Evolutionary conservation across 2,888 invertebrate species (phyloP), one percentile per base, ranked within the genome.

Genomic region (Chrysolina oricalcia): DNA sequence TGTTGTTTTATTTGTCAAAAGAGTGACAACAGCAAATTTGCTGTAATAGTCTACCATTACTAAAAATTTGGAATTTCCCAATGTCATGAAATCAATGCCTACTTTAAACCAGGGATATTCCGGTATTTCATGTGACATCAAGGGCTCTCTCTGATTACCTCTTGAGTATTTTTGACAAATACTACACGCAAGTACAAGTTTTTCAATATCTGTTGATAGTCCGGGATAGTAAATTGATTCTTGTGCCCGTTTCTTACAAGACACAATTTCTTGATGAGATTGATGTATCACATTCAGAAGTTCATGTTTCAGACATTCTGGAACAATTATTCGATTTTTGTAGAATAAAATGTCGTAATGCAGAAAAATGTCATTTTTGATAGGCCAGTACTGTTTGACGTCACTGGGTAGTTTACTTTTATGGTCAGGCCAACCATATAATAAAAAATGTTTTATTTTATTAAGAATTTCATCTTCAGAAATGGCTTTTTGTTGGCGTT

Each of bases 141-240:
- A 23, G 11, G 78, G 78, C 68, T 77, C 67, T n/a, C 50, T 72
- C 21, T 40, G 71, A 73, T 75, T 74, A 27, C 50, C 50, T 53
- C 23, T 63, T n/a, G 59, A 48, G 40, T 73, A 73, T 59, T 11
- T 13, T 56, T 72, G 70, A 70, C 79, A 79, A 19, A 21, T 70
- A n/a, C 27, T 6, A 70, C 76, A 76, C 19, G 17, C 13, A 0
- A 68, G 41, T 0, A 83, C 74, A 15, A 76, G 15, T 17, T 80
- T 74, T 76, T 83, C 81, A 17, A 83, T 73, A 11, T 84, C 81
- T 48, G 65, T 70, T 43, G 75, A 43, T 10, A 81, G 65, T 15
- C 74, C 76, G 13, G 80, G 81, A 77, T 83, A 84, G 70, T 81
- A 83, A 59, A 81, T 73, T 41, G 80, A 79, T 73, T 81, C 81